phyloP scores from a whole-genome alignment of 2,113 vertebrate species.

The Hypocryptadius cinnamomeus region DNA sequence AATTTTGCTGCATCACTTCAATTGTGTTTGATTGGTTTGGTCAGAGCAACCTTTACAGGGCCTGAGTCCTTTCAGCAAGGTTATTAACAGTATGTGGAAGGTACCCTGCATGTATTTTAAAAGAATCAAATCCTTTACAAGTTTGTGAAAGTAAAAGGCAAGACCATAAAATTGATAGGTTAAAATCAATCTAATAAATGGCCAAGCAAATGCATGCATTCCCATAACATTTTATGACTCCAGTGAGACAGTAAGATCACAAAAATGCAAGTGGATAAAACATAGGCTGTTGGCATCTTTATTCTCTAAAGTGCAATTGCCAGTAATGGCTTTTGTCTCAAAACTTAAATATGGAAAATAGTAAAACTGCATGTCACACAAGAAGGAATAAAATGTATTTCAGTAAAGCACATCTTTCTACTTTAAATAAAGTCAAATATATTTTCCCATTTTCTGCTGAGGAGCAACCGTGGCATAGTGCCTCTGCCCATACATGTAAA shows the following conservation, averaged over 20 bases:
- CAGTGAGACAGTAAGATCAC: not conserved
- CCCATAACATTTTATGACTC: not conserved
- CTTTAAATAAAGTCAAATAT: not conserved
- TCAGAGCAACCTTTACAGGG: not conserved
- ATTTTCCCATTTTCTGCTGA: not conserved
- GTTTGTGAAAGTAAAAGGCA: not conserved
- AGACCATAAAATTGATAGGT: not conserved
- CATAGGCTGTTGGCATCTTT: not conserved
- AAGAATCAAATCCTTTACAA: not conserved
- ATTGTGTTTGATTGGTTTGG: not conserved
- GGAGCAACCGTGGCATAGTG: not conserved
- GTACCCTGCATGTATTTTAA: not conserved
- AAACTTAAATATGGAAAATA: not conserved
- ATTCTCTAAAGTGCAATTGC: not conserved
- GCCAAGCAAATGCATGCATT: not conserved
- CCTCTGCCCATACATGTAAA: not conserved
- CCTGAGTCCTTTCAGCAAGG: not conserved
- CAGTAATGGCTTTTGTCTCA: not conserved
- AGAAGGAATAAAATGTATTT: not conserved
- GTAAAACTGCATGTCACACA: not conserved
- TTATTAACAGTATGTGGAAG: not conserved
- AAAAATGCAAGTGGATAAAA: not conserved
- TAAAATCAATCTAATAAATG: slow-evolving; percentile 8
- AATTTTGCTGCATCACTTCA: not conserved
- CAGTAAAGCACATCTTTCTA: not conserved